Base-by-base conservation (phyloP, 2,113 vertebrate genomes). In the Lycaon pictus region DNA sequence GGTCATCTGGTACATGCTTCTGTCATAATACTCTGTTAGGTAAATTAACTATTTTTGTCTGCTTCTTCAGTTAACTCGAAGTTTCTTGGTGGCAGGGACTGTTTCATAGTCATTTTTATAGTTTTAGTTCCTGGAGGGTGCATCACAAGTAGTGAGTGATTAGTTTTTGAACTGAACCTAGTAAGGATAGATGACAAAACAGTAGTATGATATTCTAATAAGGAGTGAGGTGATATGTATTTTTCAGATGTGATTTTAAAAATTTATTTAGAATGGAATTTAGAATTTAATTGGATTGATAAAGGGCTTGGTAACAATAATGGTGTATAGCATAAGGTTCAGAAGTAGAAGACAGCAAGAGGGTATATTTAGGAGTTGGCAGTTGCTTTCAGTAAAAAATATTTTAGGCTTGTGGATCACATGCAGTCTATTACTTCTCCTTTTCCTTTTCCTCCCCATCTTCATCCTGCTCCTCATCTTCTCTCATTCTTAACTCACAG, bases 251-350 rank as follows among this genome's bases (percentile, higher is more conserved):
- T 79, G 43, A 53, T 93, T 90, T 90, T 96, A 63, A 27, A 27
- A 51, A 82, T 67, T 92, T 83, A 27, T 91, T 93, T 91, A 72
- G 69, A 37, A 53, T 67, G 63, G 67, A 95, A 90, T 90, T 90
- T 97, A 93, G 97, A 85, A 76, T 95, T 95, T 95, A 67, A 84
- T 80, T 94, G 69, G 27, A 80, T 94, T 69, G 85, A 62, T 95
- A 92, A 88, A 71, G 72, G 37, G 25, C 94, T 92, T 93, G 63
- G 37, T 86, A 51, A 58, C 88, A 51, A 43, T 95, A 48, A 22
- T 81, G 80, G 65, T 93, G 11, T 82, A 43, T 80, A 95, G 51
- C 48, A 71, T 7, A 77, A 67, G 32, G 60, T 90, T 96, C 63
- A 67, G 53, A 89, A 95, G 22, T 67, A 89, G 51, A 93, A 95